Conservation (phyloP, 1,140 invertebrate species). For the Fopius arisanus region DNA sequence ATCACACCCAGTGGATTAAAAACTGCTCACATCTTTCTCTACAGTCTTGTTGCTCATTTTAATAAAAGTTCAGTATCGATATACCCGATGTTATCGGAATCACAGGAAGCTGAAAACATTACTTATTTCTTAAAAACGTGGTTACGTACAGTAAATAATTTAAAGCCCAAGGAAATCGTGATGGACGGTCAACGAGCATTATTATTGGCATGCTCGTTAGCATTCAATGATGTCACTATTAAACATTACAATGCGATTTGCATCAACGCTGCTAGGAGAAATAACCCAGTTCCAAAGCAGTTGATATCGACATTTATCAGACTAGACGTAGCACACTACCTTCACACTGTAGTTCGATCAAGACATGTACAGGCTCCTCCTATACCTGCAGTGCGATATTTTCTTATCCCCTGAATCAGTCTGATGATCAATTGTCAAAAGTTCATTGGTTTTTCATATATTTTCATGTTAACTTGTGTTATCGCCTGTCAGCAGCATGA, state of each 20-base stretch:
- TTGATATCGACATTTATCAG: constrained; percentile 9
- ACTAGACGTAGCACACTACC: constrained; percentile 14
- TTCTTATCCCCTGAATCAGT: constrained; percentile 15
- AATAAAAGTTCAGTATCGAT: constrained; percentile 34
- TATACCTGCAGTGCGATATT: neutral
- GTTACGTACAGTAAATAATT: neutral
- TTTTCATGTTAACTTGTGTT: constrained; percentile 9
- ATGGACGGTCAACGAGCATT: constrained; percentile 23
- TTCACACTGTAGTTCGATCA: neutral
- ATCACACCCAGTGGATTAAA: neutral
- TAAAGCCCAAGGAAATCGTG: constrained; percentile 5
- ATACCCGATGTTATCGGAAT: constrained; percentile 29
- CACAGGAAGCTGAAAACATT: constrained; percentile 14
- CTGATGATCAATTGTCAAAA: constrained; percentile 15
- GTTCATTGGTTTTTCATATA: constrained; percentile 9
- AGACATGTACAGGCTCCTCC: neutral
- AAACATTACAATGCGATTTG: constrained; percentile 2
- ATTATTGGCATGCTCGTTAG: neutral
- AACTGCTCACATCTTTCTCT: constrained; percentile 26
- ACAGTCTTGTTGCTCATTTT: constrained; percentile 27
- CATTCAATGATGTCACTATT: constrained; percentile 18
- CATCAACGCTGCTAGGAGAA: neutral
- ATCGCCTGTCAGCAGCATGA: constrained; percentile 16
- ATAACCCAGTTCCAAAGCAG: neutral
- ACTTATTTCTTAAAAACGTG: constrained; percentile 17